Evolutionary conservation across 2,113 vertebrate genomes (phyloP).

Genomic region (Anarrhichthys ocellatus): DNA sequence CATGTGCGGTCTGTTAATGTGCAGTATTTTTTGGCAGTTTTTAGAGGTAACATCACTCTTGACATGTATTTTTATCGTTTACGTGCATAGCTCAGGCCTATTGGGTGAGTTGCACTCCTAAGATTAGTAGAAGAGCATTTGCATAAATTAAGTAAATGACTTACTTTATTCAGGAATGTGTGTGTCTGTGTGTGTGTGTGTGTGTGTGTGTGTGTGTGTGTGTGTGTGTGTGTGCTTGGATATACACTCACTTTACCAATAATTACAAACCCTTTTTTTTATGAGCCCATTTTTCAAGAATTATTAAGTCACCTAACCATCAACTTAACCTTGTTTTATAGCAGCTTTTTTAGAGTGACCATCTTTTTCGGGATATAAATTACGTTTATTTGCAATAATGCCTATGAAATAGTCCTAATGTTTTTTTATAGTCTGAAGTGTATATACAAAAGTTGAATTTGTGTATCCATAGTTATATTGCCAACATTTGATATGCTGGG

Average conservation of each 20-base stretch:
- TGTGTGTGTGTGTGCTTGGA: not conserved
- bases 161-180: not conserved
- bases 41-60: not conserved
- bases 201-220: not conserved
- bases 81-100: not conserved
- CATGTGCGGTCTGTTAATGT: not conserved
- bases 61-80: not conserved
- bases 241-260: not conserved
- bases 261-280: not conserved
- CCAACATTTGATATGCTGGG: not conserved
- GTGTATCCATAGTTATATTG: constrained; percentile 35
- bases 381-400: constrained; percentile 20
- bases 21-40: not conserved
- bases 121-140: not conserved
- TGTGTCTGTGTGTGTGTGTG: not conserved
- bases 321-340: not conserved
- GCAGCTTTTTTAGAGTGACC: not conserved
- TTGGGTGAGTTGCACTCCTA: not conserved
- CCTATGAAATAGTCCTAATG: constrained; percentile 12
- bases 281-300: not conserved
- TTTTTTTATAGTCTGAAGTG: constrained; percentile 21
- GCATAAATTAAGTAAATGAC: not conserved
- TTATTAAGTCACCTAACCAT: constrained; percentile 1
- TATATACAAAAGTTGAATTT: constrained; percentile 35
- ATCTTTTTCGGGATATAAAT: constrained; percentile 5